Conservation (phyloP, 2,888 invertebrate genomes). For the Melanotus villosus region DNA sequence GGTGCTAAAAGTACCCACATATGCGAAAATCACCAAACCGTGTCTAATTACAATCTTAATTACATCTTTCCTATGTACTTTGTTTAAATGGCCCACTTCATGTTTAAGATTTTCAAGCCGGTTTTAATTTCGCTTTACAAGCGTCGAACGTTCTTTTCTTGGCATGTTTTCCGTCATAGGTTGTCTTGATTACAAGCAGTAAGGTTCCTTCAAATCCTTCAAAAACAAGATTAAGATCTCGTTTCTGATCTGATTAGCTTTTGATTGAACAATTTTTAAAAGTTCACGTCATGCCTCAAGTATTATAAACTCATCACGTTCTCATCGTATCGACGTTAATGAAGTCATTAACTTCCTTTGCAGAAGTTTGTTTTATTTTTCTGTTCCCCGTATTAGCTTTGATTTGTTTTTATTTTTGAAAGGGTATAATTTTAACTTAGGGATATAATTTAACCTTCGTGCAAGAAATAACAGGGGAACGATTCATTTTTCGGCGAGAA, state of each 20-base stretch:
- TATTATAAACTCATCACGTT: constrained; percentile 17
- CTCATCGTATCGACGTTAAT: constrained; percentile 22
- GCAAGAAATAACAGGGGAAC: constrained; percentile 24
- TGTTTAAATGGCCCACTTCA: no score
- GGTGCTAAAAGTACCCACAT: no score
- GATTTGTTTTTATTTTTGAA: constrained; percentile 6
- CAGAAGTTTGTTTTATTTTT: constrained; percentile 16
- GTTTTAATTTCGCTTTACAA: no score
- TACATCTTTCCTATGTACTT: no score
- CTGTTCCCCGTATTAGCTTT: constrained; percentile 18
- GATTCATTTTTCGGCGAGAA: constrained; percentile 21
- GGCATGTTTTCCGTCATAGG: not conserved
- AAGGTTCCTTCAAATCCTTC: not conserved
- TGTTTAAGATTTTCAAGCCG: no score
- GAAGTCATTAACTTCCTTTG: constrained; percentile 22
- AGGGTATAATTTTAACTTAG: constrained; percentile 31
- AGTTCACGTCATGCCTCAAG: not conserved
- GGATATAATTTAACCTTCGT: constrained; percentile 30
- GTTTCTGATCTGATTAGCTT: not conserved
- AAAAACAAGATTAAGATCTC: not conserved
- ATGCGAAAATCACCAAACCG: no score
- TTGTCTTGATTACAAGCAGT: not conserved
- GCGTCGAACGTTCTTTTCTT: no score
- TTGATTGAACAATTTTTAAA: not conserved
- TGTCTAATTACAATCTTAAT: no score